A percentile compares a stretch with the other conserved stretches of the same genome.
Conservation (phyloP, 2,113 vertebrate species). For the Collichthys lucidus region DNA sequence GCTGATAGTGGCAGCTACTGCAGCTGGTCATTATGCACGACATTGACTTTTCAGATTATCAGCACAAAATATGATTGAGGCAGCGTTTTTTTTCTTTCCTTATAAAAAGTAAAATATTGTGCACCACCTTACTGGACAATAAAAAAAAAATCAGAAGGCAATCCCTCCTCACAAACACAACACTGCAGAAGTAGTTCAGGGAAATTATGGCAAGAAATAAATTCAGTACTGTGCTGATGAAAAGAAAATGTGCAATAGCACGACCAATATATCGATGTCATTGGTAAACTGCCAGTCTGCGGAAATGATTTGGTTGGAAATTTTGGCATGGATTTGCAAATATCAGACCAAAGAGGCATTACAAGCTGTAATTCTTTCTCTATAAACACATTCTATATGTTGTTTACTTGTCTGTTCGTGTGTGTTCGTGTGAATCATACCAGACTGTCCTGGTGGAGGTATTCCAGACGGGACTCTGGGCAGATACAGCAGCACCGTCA, state of each 20-base stretch:
- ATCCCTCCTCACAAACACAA: neutral
- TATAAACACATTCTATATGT: neutral
- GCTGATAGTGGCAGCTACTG: constrained; percentile 10
- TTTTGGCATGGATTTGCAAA: neutral
- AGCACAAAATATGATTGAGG: constrained; percentile 14
- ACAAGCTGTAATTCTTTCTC: no score
- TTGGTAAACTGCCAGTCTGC: neutral
- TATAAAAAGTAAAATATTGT: neutral
- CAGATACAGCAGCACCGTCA: constrained; percentile 77
- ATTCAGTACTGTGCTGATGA: neutral
- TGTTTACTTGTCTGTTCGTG: neutral
- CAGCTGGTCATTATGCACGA: constrained; percentile 33
- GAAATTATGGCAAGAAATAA: neutral
- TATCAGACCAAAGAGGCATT: no score
- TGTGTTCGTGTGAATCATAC: constrained; percentile 55
- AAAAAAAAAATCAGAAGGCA: neutral
- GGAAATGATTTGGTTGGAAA: no score
- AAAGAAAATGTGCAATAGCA: neutral
- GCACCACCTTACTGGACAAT: neutral
- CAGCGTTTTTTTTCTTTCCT: neutral
- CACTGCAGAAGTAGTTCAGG: neutral
- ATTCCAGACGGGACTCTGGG: constrained; percentile 73
- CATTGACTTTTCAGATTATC: neutral
- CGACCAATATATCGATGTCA: neutral
- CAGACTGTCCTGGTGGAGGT: constrained; percentile 79